Evolutionary conservation across 2,888 invertebrate genomes (phyloP).

Genomic region (Chorisops tibialis): DNA sequence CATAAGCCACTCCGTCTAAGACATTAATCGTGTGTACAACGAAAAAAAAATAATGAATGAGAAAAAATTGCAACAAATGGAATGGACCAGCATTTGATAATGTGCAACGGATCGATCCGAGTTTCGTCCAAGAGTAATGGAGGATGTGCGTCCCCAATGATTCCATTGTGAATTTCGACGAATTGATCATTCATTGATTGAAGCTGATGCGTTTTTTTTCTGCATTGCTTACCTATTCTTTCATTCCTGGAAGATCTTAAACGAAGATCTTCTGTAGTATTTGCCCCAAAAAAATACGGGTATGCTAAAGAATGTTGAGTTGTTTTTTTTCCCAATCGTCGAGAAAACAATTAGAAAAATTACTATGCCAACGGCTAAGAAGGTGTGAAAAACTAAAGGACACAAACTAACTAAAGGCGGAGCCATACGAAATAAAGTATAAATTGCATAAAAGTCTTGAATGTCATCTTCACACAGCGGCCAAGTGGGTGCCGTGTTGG

Average conservation of each 20-base stretch:
- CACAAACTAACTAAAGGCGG: slow-evolving; percentile 20
- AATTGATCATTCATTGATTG: slow-evolving; percentile 32
- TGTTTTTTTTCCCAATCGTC: too few species aligned
- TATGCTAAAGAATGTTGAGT: too few species aligned
- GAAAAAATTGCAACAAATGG: not conserved
- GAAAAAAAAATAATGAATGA: slow-evolving; percentile 1
- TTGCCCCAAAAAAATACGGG: too few species aligned
- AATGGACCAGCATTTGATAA: slow-evolving; percentile 8
- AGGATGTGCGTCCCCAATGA: slow-evolving; percentile 39
- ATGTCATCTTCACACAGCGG: slow-evolving; percentile 31
- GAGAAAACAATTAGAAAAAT: too few species aligned
- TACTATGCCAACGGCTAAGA: not conserved
- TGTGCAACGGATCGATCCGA: slow-evolving; percentile 6
- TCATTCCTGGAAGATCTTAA: too few species aligned
- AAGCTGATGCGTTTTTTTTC: slow-evolving; percentile 8
- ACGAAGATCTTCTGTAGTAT: too few species aligned
- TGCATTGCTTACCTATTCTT: not conserved
- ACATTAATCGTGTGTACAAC: too few species aligned
- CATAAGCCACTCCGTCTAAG: too few species aligned
- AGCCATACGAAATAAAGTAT: too few species aligned
- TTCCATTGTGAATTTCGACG: slow-evolving; percentile 35
- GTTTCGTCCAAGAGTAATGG: slow-evolving; percentile 27
- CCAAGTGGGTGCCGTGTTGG: slow-evolving; percentile 5
- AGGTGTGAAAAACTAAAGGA: slow-evolving; percentile 22
- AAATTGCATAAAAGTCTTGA: slow-evolving; percentile 17